Evolutionary conservation across 2,113 vertebrate genomes (phyloP), one percentile per base, ranked within the genome.

Genomic region (Rallus limicola): DNA sequence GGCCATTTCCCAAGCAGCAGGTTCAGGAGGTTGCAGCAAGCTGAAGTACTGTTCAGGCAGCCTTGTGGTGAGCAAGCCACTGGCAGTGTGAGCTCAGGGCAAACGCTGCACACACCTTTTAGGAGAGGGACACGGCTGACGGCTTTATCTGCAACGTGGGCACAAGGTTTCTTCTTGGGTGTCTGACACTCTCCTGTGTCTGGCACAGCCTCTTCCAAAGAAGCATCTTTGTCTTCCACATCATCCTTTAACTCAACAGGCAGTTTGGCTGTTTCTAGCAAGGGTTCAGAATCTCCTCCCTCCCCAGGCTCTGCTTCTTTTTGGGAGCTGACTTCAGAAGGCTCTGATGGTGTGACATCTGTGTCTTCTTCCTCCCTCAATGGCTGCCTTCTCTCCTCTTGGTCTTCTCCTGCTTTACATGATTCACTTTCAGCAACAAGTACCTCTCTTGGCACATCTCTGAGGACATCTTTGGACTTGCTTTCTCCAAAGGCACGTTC

Each of bases 61-160:
- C 93, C 76, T 33, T 34, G 84, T 23, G 0, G 36, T 36, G 83
- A 95, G 86, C 74, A 52, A 50, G 72, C 67, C 48, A 20, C 88
- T 13, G 5, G 60, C 96, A 82, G 28, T 3, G 28, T 1, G 7
- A 71, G 95, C 70, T 58, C 36, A 25, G 79, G 90, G 48, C 52
- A 79, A 93, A 64, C 0, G 52, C 17, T 13, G 79, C 96, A 98
- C 98, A 97, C 97, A 98, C 98, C 98, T 98, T 98, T 98, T 36
- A 92, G 96, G 77, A 97, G 96, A 63, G 98, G 98, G 59, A 98
- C 97, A 1, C 96, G 97, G 40, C 97, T 98, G 97, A 82, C 5
- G 0, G 70, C 92, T 82, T 90, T 97, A 40, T 96, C 97, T 7
- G 96, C 95, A 62, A 34, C 42, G 3, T 7, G 85, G 52, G 88